These are phyloP conservation scores for Melinaea menophilus DNA, from an alignment of 2,888 invertebrate species.

Conservation along the genomic window DNA sequence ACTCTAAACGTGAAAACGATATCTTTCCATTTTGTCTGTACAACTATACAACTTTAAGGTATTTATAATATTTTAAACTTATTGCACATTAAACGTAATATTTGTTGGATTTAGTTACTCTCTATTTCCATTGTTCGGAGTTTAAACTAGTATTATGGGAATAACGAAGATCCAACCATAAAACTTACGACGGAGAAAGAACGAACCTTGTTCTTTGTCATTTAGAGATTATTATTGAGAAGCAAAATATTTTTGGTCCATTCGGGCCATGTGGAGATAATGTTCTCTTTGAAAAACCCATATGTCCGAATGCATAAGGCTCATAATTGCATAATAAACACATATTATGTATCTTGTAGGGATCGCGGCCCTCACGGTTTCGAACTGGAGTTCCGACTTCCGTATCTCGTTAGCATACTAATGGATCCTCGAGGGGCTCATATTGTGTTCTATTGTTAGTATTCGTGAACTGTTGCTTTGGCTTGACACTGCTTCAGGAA, in stretches of 20 bases:
- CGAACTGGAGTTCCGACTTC: slow-evolving; percentile 32
- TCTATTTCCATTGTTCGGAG: slow-evolving; percentile 25
- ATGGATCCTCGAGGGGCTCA: slow-evolving; percentile 52
- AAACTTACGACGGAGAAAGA: background rate
- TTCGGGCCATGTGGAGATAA: background rate
- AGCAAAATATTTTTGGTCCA: background rate
- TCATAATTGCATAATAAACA: background rate
- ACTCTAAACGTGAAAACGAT: too few species aligned
- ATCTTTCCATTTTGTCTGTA: background rate
- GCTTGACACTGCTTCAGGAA: slow-evolving; percentile 4
- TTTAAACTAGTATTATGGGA: slow-evolving; percentile 26
- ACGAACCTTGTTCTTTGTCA: background rate
- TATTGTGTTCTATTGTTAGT: slow-evolving; percentile 44
- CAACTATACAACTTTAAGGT: background rate
- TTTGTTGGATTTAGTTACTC: slow-evolving; percentile 14
- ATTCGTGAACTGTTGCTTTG: slow-evolving; percentile 12
- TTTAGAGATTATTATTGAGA: slow-evolving; percentile 1
- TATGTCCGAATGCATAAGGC: slow-evolving; percentile 11
- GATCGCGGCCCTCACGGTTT: slow-evolving; percentile 29
- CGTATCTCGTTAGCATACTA: slow-evolving; percentile 52
- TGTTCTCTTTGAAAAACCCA: background rate
- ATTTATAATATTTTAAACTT: slow-evolving; percentile 1
- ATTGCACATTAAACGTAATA: slow-evolving; percentile 6
- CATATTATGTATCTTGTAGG: slow-evolving; percentile 13
- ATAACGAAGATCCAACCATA: slow-evolving; percentile 15